These are phyloP conservation scores for Ennomos fuscantarius DNA, from an alignment of 2,888 invertebrate genomes.

Conservation along the genomic window DNA sequence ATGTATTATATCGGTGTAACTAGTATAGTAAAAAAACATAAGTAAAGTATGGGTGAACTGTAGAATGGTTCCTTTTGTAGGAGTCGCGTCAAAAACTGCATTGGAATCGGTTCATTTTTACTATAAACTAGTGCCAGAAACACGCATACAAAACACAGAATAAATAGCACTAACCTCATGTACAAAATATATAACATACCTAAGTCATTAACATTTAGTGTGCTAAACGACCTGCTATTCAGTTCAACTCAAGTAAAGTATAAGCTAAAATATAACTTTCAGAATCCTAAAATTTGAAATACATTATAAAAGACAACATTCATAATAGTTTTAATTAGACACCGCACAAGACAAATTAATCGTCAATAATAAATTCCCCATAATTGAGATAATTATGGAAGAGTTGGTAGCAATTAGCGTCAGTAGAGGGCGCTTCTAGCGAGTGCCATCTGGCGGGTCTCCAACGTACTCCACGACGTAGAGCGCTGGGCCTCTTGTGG, in stretches of 20 bases:
- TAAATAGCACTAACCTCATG: too few relatives aligned
- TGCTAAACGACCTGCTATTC: too few relatives aligned
- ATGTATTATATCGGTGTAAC: too few relatives aligned
- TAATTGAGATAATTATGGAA: constrained; percentile 74
- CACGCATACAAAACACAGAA: too few relatives aligned
- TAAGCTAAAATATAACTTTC: constrained; percentile 2
- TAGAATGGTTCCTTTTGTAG: too few relatives aligned
- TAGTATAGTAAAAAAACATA: too few relatives aligned
- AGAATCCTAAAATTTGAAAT: not conserved
- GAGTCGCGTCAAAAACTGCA: too few relatives aligned
- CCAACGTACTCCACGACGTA: constrained; percentile 74
- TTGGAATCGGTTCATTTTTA: too few relatives aligned
- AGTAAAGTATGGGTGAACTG: too few relatives aligned
- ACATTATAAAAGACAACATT: constrained; percentile 1
- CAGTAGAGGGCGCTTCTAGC: constrained; percentile 70
- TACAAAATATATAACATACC: too few relatives aligned
- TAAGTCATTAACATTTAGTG: too few relatives aligned
- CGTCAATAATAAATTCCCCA: constrained; percentile 58
- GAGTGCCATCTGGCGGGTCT: constrained; percentile 78
- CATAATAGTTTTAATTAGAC: constrained; percentile 35
- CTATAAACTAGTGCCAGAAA: too few relatives aligned
- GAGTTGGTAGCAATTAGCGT: constrained; percentile 81
- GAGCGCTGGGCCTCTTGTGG: constrained; percentile 52
- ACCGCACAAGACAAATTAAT: constrained; percentile 46
- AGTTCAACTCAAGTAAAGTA: not conserved